A percentile compares a stretch with the other conserved stretches of the same genome.
Conservation (phyloP, 2,797 vertebrate species). For the Heliangelus exortis region DNA sequence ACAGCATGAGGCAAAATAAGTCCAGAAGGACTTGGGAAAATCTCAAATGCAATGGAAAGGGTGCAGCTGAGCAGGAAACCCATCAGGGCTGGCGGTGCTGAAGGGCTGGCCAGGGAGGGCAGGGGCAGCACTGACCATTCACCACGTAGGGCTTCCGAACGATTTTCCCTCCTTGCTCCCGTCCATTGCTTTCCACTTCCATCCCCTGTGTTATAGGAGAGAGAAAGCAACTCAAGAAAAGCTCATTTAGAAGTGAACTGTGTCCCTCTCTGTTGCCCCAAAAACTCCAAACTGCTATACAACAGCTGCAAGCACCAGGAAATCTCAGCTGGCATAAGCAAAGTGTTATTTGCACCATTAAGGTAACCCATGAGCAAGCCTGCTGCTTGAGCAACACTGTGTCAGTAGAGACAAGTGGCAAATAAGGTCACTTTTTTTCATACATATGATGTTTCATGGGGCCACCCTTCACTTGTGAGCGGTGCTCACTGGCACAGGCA, state of each 20-base stretch:
- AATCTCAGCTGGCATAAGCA: background rate
- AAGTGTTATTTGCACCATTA: background rate
- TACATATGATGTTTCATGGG: accelerated
- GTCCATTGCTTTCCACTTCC: background rate
- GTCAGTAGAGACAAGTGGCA: background rate
- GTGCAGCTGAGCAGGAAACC: background rate
- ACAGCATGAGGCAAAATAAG: background rate
- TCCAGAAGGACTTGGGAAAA: background rate
- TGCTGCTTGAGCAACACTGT: background rate
- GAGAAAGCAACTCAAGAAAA: background rate
- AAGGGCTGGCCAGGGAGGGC: background rate
- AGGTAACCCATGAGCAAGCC: background rate
- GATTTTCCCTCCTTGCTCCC: background rate
- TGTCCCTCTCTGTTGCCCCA: background rate
- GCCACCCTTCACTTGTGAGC: background rate
- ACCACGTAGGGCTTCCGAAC: slow-evolving; percentile 91
- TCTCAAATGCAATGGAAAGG: background rate
- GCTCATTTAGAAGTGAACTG: background rate
- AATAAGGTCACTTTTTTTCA: background rate
- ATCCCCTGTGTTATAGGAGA: slow-evolving; percentile 63
- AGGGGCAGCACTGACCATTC: slow-evolving; percentile 79
- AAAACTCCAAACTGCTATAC: background rate
- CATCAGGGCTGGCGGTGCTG: background rate
- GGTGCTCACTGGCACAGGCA: accelerated
- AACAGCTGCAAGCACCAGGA: background rate